phyloP scores from a whole-genome alignment of 2,888 invertebrate genomes.

The Eupeodes luniger region DNA sequence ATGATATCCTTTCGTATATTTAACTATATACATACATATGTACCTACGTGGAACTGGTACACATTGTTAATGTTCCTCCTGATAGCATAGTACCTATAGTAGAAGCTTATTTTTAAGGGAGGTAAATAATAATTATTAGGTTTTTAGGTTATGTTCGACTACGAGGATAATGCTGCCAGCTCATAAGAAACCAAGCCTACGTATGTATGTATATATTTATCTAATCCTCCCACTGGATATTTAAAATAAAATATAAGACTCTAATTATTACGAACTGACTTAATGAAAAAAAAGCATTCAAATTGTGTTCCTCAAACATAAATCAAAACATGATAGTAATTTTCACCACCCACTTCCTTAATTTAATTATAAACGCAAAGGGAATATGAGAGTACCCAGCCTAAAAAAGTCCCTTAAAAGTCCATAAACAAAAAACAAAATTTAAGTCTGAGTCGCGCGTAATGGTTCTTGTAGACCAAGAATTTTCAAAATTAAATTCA shows the following conservation, averaged over 20 bases:
- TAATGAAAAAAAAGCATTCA: neutral
- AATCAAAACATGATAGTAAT: slow-evolving; percentile 40
- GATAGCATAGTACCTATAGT: slow-evolving; percentile 9
- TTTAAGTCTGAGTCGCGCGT: neutral
- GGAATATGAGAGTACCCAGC: neutral
- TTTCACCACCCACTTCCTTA: slow-evolving; percentile 50
- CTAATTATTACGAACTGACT: slow-evolving; percentile 27
- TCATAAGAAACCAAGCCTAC: neutral
- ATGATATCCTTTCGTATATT: slow-evolving; percentile 7
- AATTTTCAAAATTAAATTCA: no score
- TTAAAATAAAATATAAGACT: slow-evolving; percentile 12
- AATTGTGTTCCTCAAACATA: slow-evolving; percentile 33
- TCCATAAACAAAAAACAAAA: neutral
- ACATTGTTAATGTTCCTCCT: neutral
- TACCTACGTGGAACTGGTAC: no score
- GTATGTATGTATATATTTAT: neutral
- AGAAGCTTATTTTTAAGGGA: slow-evolving; percentile 14
- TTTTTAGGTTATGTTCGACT: slow-evolving; percentile 20
- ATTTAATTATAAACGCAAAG: slow-evolving; percentile 51
- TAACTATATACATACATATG: neutral
- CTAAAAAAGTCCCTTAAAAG: neutral
- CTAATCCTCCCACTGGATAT: slow-evolving; percentile 28
- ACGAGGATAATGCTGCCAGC: neutral
- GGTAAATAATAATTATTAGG: slow-evolving; percentile 27
- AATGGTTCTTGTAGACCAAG: neutral